Evolutionary conservation across 2,888 invertebrate genomes (phyloP).

Genomic region (Chrysolina haemoptera): DNA sequence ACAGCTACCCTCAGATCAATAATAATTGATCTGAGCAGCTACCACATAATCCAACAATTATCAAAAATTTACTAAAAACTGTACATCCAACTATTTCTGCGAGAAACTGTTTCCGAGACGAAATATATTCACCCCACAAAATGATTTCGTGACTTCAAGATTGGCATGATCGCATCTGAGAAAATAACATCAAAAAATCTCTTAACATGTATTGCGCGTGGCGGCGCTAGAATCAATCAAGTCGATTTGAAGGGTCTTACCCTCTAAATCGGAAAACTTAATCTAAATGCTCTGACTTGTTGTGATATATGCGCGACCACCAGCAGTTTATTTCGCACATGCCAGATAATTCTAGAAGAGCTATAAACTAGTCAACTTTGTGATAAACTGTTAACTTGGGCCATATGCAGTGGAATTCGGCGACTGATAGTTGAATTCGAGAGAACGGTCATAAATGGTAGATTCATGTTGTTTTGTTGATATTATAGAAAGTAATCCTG

Average conservation of each 20-base stretch:
- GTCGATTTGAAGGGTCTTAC: slow-evolving; percentile 61
- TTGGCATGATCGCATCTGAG: slow-evolving; percentile 13
- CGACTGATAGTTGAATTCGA: too few species aligned
- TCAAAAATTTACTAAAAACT: too few species aligned
- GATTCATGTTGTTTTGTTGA: too few species aligned
- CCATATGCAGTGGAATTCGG: slow-evolving; percentile 39
- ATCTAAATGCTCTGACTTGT: slow-evolving; percentile 63
- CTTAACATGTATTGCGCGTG: slow-evolving; percentile 62
- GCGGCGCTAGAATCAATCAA: slow-evolving; percentile 61
- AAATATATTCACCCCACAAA: slow-evolving; percentile 8
- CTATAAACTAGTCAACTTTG: slow-evolving; percentile 62
- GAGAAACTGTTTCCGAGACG: neutral
- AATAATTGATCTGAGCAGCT: too few species aligned
- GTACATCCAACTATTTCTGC: neutral
- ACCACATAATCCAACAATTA: too few species aligned
- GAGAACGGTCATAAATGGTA: too few species aligned
- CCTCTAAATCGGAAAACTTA: slow-evolving; percentile 62
- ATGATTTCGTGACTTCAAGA: slow-evolving; percentile 23
- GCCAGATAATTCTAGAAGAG: slow-evolving; percentile 61
- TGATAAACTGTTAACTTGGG: slow-evolving; percentile 60
- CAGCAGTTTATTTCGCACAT: slow-evolving; percentile 63
- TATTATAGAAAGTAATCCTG: too few species aligned
- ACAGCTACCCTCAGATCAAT: too few species aligned
- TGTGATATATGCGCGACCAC: slow-evolving; percentile 63
- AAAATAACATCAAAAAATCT: slow-evolving; percentile 33